A percentile compares a stretch with the other conserved stretches of the same genome.
Evolutionary conservation across 1,140 invertebrate species (phyloP).

Genomic region (Chironomus striatipennis): DNA sequence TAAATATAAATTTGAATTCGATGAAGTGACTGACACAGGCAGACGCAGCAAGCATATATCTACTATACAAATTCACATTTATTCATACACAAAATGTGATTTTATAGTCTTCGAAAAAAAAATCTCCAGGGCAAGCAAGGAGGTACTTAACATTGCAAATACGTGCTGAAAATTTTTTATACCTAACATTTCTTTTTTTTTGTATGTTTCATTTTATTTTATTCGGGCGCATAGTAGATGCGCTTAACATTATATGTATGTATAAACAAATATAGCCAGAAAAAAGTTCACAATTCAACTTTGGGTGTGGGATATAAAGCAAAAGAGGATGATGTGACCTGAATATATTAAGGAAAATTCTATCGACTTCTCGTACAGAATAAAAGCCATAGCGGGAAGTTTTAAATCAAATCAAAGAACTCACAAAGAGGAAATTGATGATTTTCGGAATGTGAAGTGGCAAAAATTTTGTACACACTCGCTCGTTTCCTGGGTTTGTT

Average conservation of each 20-base stretch:
- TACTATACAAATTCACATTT: too few species aligned
- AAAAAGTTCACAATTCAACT: conserved; percentile 10
- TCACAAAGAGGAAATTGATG: conserved; percentile 20
- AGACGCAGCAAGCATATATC: not conserved
- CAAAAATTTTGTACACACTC: not conserved
- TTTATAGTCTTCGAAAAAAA: not conserved
- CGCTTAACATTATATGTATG: not conserved
- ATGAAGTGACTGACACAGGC: not conserved
- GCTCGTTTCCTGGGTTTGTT: not conserved
- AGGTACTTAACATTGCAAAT: conserved; percentile 7
- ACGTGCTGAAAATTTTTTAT: conserved; percentile 20
- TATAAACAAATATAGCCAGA: not conserved
- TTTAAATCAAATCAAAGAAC: conserved; percentile 21
- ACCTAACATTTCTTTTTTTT: too few species aligned
- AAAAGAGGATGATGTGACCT: conserved; percentile 1
- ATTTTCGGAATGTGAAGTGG: conserved; percentile 18
- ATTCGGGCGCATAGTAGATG: not conserved
- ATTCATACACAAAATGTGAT: too few species aligned
- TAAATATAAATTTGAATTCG: conserved; percentile 15
- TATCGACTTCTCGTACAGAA: not conserved
- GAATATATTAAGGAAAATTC: not conserved
- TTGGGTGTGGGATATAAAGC: conserved; percentile 1
- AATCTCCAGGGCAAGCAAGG: not conserved
- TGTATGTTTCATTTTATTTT: too few species aligned
- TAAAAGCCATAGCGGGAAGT: not conserved